These are phyloP conservation scores for Nannoperca australis DNA, from an alignment of 2,797 vertebrate species.

Conservation along the genomic window DNA sequence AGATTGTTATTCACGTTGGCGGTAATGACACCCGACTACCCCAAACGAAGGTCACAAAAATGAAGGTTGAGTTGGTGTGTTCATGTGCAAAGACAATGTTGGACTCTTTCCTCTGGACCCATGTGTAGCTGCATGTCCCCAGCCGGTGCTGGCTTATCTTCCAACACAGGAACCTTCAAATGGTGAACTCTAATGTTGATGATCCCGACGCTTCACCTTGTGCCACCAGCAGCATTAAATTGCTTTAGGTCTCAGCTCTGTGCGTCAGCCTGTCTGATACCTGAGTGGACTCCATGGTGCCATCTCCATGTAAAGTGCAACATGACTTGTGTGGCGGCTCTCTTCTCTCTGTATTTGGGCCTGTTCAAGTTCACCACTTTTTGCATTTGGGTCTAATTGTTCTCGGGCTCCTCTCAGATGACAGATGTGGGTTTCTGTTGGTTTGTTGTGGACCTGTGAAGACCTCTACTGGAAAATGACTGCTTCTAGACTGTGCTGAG, in stretches of 20 bases:
- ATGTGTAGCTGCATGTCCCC: too few relatives aligned
- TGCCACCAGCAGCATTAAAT: not conserved
- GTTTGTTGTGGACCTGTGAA: not conserved
- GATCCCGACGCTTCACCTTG: not conserved
- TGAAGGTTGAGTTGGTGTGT: too few relatives aligned
- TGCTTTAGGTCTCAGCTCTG: not conserved
- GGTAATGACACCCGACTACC: too few relatives aligned
- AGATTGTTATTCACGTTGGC: too few relatives aligned
- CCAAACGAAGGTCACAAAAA: too few relatives aligned
- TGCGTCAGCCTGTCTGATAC: not conserved
- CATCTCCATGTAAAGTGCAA: not conserved
- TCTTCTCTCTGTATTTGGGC: not conserved
- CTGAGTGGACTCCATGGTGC: not conserved
- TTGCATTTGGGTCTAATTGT: not conserved
- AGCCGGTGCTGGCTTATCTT: too few relatives aligned
- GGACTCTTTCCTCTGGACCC: too few relatives aligned
- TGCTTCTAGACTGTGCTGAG: not conserved
- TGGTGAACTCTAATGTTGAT: not conserved
- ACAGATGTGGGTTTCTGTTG: not conserved
- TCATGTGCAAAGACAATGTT: too few relatives aligned
- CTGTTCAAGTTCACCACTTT: not conserved
- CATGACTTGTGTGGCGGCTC: not conserved
- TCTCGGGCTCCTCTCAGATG: not conserved
- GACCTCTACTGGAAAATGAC: not conserved
- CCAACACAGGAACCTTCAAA: too few relatives aligned